Percentiles rank a stretch among this genome's conserved stretches.
Conservation (phyloP, 2,797 vertebrate species). For the Neosilurus hyrtlii region DNA sequence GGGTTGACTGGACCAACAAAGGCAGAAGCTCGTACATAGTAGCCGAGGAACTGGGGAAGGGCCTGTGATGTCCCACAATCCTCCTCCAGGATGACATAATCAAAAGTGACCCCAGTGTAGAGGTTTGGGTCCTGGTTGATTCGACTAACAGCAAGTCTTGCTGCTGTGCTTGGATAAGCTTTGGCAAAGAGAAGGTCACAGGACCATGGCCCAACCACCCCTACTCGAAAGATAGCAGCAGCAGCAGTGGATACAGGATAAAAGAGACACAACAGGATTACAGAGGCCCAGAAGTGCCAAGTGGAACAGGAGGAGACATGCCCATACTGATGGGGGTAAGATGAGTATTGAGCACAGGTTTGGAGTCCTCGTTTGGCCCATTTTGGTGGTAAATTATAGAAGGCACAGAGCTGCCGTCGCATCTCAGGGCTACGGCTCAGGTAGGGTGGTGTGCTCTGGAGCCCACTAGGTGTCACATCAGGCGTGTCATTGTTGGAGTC, state of each 20-base stretch:
- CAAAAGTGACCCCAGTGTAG: conserved; percentile 70
- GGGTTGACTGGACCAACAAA: conserved; percentile 86
- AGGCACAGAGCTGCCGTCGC: conserved; percentile 59
- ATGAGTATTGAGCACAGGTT: conserved; percentile 45
- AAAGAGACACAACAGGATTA: conserved; percentile 53
- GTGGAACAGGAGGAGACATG: conserved; percentile 8
- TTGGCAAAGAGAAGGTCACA: conserved; percentile 85
- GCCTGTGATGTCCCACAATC: conserved; percentile 81
- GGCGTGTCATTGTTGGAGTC: conserved; percentile 16
- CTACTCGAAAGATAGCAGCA: conserved; percentile 73
- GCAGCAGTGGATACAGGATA: conserved; percentile 53
- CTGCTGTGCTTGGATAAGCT: conserved; percentile 80
- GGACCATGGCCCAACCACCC: conserved; percentile 85
- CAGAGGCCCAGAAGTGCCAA: conserved; percentile 55
- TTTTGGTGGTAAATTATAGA: conserved; percentile 59
- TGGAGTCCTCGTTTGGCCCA: conserved; percentile 54
- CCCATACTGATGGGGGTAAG: background rate
- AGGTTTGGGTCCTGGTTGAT: conserved; percentile 79
- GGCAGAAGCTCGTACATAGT: conserved; percentile 75
- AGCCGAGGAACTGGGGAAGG: conserved; percentile 74
- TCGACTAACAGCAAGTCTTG: conserved; percentile 75
- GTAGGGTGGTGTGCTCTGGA: conserved; percentile 24
- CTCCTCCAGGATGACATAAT: conserved; percentile 81
- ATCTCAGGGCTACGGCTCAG: conserved; percentile 63
- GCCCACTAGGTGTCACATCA: conserved; percentile 45